Evolutionary conservation across 2,113 vertebrate genomes (phyloP), one percentile per base, ranked within the genome.

Genomic region (Pontoporia blainvillei): DNA sequence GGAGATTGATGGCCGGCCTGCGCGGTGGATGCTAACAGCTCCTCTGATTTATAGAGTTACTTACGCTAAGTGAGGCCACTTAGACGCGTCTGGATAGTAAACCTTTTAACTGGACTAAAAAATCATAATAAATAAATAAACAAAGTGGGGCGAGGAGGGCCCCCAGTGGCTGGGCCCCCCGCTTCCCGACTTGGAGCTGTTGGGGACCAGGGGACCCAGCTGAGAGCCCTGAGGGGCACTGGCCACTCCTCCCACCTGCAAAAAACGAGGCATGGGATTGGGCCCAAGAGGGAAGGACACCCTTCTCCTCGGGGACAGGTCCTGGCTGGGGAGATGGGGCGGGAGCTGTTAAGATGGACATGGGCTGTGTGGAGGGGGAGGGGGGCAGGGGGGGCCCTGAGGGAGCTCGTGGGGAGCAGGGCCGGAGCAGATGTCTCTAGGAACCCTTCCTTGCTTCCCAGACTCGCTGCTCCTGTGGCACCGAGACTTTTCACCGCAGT

Each of bases 31-130:
- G 99, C 99, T 99, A 99, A 99, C 99, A 98, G 99, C 99, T 99
- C 98, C 98, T 97, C 97, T 99, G 99, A 99, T 99, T 99, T 99
- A 99, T 99, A 98, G 99, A 99, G 99, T 99, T 99, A 99, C 99
- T 99, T 99, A 99, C 99, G 98, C 99, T 99, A 99, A 99, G 99
- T 99, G 99, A 99, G 99, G 99, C 99, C 98, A 99, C 99, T 99
- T 99, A 99, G 98, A 99, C 98, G 99, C 59, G 29, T 98, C 99
- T 98, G 98, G 98, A 98, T 98, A 99, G 99, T 98, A 99, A 99
- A 99, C 99, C 99, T 99, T 99, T 99, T 99, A 99, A 99, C 98
- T 93, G 84, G 97, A 98, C 98, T 97, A 95, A 98, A 98, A 98
- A 98, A 96, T 97, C 98, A 98, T 98, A 98, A 98, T 98, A 98